Evolutionary conservation across 2,797 vertebrate species (phyloP), one percentile per base, ranked within the genome.

Genomic region (Cheirogaleus major): DNA sequence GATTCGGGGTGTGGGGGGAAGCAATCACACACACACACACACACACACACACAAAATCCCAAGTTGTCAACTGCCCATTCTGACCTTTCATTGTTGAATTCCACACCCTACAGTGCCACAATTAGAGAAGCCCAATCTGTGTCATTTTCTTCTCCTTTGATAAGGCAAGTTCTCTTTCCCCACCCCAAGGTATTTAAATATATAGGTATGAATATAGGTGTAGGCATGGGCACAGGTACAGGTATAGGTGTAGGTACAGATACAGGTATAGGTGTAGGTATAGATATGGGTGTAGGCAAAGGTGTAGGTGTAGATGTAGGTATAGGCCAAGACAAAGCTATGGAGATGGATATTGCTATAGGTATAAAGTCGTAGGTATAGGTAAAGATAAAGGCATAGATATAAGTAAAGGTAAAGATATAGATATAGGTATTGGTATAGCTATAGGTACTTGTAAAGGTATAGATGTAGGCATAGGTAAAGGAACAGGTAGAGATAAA

Each of bases 41-140:
- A 18, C 18, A 32, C 27, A 61, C 38, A 4, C 50, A 18, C 18
- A 32, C 27, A 61, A 32, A 38, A n/a, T 12, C 65, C 12, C 18
- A 5, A 61, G 14, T 45, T 14, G 55, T 38, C 35, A 70, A n/a
- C 7, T 11, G 35, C 35, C 35, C 14, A 35, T 2, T 45, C 13
- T 32, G 41, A 4, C 20, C 52, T 59, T 55, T 63, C 72, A 32
- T 0, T 20, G 6, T 1, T 50, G 67, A 91, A 52, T 27, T 65
- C 59, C n/a, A 52, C 4, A 57, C 48, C 50, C 69, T 38, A 38
- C 75, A 57, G 25, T 7, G 65, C 70, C 65, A 27, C 18, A n/a
- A 1, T 1, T 17, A 22, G 18, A 3, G 5, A 2, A 55, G 14
- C 17, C 23, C 23, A 5, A 23, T 1, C 5, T 35, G 8, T 69